phyloP scores from a whole-genome alignment of 2,888 invertebrate genomes.

The Beris morrisii region DNA sequence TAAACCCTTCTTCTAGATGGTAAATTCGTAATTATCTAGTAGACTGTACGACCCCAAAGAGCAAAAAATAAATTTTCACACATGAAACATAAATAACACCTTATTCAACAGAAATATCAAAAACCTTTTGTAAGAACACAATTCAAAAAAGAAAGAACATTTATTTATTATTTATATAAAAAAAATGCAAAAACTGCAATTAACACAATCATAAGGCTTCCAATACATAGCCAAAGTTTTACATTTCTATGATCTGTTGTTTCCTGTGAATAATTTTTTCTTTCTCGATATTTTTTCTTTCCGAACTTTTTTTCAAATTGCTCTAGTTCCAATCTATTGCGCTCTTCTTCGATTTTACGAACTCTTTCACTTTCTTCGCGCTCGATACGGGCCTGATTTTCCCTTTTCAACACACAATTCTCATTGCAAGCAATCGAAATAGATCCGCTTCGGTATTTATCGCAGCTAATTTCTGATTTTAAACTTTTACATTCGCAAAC shows the following conservation, averaged over 20 bases:
- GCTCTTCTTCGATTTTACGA: conserved; percentile 63
- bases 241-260: not conserved
- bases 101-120: no score
- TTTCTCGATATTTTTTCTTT: conserved; percentile 63
- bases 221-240: not conserved
- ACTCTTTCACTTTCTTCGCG: conserved; percentile 62
- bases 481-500: conserved; percentile 77
- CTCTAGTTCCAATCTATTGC: conserved; percentile 71
- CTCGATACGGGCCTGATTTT: conserved; percentile 58
- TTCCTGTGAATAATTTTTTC: conserved; percentile 47
- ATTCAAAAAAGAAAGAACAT: no score
- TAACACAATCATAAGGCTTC: not conserved
- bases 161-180: not conserved
- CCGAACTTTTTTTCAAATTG: conserved; percentile 77
- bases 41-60: no score
- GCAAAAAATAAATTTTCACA: no score
- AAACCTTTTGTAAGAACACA: no score
- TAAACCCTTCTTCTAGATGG: no score
- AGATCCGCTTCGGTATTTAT: conserved; percentile 56
- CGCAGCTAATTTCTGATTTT: conserved; percentile 73
- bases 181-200: not conserved
- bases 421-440: conserved; percentile 64
- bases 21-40: no score
- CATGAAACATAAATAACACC: no score
- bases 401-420: conserved; percentile 63